A percentile compares a stretch with the other conserved stretches of the same genome.
These are phyloP conservation scores for Caenorhabditis parvicauda DNA, from an alignment of 2,888 invertebrate species.

Conservation along the genomic window DNA sequence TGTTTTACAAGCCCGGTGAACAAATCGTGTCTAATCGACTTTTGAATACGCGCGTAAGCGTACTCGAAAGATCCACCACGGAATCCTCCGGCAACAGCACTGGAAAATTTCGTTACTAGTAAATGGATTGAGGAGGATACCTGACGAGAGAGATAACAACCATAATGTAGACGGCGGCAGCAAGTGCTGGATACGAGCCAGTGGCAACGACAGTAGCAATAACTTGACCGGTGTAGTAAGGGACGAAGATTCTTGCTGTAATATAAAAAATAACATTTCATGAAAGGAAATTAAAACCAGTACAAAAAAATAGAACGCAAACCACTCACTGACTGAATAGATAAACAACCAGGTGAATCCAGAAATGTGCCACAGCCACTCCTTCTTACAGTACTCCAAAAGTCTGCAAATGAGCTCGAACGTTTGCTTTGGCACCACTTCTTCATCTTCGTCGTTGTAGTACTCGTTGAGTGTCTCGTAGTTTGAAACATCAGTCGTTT, in stretches of 20 bases:
- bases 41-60: constrained; percentile 62
- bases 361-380: constrained; percentile 61
- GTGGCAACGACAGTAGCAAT: constrained; percentile 64
- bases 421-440: constrained; percentile 39
- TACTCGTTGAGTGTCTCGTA: constrained; percentile 32
- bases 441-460: constrained; percentile 34
- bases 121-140: constrained; percentile 12
- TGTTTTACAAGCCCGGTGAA: constrained; percentile 63
- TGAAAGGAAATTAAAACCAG: background rate
- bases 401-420: constrained; percentile 55
- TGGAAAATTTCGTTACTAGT: constrained; percentile 19
- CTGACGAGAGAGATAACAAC: constrained; percentile 56
- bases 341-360: constrained; percentile 61
- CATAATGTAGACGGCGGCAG: constrained; percentile 57
- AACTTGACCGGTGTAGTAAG: constrained; percentile 64
- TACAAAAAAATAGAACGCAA: no score
- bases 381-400: constrained; percentile 57
- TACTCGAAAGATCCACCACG: constrained; percentile 63
- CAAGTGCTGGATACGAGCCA: constrained; percentile 61
- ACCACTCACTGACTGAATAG: constrained; percentile 56
- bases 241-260: constrained; percentile 64
- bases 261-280: background rate
- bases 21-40: constrained; percentile 61
- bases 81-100: constrained; percentile 62
- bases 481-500: constrained; percentile 32